Evolutionary conservation across 2,797 vertebrate genomes (phyloP), one percentile per base, ranked within the genome.

Genomic region (Fistularia tabacaria): DNA sequence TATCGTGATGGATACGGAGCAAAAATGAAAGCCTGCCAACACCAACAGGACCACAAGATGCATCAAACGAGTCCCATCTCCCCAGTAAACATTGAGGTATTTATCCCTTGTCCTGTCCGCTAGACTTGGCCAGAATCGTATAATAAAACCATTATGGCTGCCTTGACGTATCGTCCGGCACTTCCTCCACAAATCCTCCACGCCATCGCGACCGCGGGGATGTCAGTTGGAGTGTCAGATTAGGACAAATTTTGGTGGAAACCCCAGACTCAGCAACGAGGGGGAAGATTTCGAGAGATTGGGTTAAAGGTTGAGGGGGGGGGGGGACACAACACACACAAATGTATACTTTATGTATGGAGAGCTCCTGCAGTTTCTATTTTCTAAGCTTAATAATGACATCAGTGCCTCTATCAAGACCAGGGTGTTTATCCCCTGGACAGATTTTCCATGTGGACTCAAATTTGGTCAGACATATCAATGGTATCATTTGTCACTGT

Each of bases 101-200:
- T 71, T 76, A 69, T 68, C 51, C 54, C 58, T 59, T 54, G 65
- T 76, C 71, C 69, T 80, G 70, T 76, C 79, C 74, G 62, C 64
- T 62, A 62, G 51, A 69, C 76, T 64, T 77, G 67, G 72, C 55
- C 54, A 71, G 57, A 12, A 42, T 77, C 49, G 79, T 76, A 85
- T 85, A 85, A 85, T 85, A 87, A 85, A 87, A 70, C 79, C 71
- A 84, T 85, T 83, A 82, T 75, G 66, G 76, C 60, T 77, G 65
- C 69, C 68, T 55, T 85, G 81, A 84, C 69, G 68, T 75, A 85
- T 72, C 57, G 73, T 66, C 53, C 50, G 41, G 41, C 12, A 4
- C 45, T 58, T 46, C 66, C 42, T 53, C 54, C 69, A 83, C 78
- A 70, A 77, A 81, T 83, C 74, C 51, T 61, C n/a, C n/a, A n/a